These are phyloP conservation scores for Arrhamphus sclerolepis DNA, from an alignment of 2,797 vertebrate genomes.

Conservation along the genomic window DNA sequence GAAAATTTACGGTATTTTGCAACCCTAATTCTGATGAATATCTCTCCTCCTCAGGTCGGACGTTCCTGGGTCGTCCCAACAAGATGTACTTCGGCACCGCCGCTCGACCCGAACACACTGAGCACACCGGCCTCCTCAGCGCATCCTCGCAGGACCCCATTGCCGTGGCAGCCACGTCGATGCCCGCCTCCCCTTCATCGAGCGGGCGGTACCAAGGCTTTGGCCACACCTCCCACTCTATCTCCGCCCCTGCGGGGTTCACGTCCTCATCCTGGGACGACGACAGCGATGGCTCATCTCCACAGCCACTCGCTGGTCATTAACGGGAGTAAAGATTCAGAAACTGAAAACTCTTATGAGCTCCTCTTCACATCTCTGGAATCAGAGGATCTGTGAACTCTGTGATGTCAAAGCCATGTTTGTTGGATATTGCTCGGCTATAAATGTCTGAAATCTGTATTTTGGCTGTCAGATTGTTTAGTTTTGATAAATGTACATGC, in stretches of 20 bases:
- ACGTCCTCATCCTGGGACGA: conserved; percentile 56
- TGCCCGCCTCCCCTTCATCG: conserved; percentile 59
- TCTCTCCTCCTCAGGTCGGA: conserved; percentile 58
- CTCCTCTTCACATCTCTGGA: neutral
- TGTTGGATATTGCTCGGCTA: conserved; percentile 13
- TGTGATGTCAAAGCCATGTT: conserved; percentile 39
- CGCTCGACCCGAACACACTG: conserved; percentile 58
- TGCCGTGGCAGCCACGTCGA: conserved; percentile 26
- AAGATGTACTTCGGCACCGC: conserved; percentile 63
- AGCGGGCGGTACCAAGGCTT: conserved; percentile 66
- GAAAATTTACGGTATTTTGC: too few species aligned
- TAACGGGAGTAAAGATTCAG: too few species aligned
- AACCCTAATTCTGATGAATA: too few species aligned
- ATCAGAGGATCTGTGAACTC: neutral
- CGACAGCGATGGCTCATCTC: conserved; percentile 38
- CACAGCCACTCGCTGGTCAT: neutral
- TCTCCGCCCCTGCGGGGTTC: conserved; percentile 65
- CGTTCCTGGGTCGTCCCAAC: conserved; percentile 67
- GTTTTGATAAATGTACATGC: conserved; percentile 40
- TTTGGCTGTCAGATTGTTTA: conserved; percentile 38
- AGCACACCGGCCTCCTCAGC: conserved; percentile 65
- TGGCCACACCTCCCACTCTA: conserved; percentile 68
- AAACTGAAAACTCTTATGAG: conserved; percentile 3
- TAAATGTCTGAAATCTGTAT: conserved; percentile 35
- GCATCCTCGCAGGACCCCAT: conserved; percentile 54